Percentiles rank a stretch among this genome's conserved stretches.
phyloP scores from a whole-genome alignment of 2,888 invertebrate genomes.

The Sarcophaga variegata region DNA sequence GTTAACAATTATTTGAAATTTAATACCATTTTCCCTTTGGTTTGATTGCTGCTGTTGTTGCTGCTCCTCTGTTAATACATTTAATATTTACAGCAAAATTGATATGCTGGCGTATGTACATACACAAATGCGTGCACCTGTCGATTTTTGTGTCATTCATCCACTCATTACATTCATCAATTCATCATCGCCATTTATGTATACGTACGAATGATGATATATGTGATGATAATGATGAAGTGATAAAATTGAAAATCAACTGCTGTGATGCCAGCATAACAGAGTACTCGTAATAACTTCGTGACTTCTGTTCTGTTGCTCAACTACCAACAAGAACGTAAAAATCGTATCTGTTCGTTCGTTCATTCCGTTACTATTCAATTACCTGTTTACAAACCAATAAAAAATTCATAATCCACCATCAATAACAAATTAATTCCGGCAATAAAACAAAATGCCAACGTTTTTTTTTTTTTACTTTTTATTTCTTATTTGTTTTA shows the following conservation, averaged over 20 bases:
- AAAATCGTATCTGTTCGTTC: background rate
- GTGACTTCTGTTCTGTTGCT: background rate
- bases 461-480: background rate
- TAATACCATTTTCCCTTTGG: too few relatives aligned
- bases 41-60: too few relatives aligned
- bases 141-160: constrained; percentile 58
- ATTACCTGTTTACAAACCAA: constrained; percentile 64
- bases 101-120: constrained; percentile 30
- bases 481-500: constrained; percentile 16
- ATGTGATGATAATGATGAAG: constrained; percentile 31
- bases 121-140: constrained; percentile 61
- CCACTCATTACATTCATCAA: constrained; percentile 28
- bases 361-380: constrained; percentile 51
- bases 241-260: constrained; percentile 37
- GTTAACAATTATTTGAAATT: too few relatives aligned
- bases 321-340: background rate
- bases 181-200: constrained; percentile 30
- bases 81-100: constrained; percentile 20
- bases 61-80: too few relatives aligned
- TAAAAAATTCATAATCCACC: constrained; percentile 64
- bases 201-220: constrained; percentile 24
- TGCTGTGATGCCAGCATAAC: background rate
- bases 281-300: background rate
- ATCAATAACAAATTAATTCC: constrained; percentile 70
- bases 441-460: constrained; percentile 49